Conservation (phyloP, 2,797 vertebrate genomes). For the Dallia pectoralis region DNA sequence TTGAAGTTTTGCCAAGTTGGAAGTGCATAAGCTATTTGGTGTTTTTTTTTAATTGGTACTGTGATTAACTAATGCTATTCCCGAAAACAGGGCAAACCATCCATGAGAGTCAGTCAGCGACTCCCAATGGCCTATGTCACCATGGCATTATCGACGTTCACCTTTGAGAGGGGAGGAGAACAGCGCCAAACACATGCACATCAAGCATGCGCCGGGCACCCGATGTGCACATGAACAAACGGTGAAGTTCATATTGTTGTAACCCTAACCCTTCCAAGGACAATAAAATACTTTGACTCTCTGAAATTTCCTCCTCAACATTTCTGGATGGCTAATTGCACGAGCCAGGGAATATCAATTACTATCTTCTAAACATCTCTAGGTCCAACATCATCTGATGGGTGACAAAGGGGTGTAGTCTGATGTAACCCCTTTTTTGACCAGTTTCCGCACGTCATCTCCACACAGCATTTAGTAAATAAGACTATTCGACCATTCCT, state of each 20-base stretch:
- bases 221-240: not conserved
- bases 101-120: slow-evolving; percentile 62
- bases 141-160: slow-evolving; percentile 72
- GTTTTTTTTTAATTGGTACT: not conserved
- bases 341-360: not conserved
- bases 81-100: not conserved
- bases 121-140: slow-evolving; percentile 76
- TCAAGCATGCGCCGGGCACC: slow-evolving; percentile 14
- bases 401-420: slow-evolving; percentile 75
- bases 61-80: not conserved
- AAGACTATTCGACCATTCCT: no score
- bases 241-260: not conserved
- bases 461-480: slow-evolving; percentile 80
- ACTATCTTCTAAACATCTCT: not conserved
- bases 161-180: slow-evolving; percentile 49
- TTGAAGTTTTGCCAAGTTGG: slow-evolving; percentile 62
- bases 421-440: slow-evolving; percentile 73
- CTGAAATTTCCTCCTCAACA: not conserved
- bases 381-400: slow-evolving; percentile 63
- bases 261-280: no score
- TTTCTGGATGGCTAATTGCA: not conserved
- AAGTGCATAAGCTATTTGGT: not conserved
- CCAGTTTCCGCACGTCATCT: slow-evolving; percentile 78
- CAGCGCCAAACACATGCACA: slow-evolving; percentile 22
- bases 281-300: not conserved